Evolutionary conservation across 2,113 vertebrate genomes (phyloP).

Genomic region (Antechinus stuartii): DNA sequence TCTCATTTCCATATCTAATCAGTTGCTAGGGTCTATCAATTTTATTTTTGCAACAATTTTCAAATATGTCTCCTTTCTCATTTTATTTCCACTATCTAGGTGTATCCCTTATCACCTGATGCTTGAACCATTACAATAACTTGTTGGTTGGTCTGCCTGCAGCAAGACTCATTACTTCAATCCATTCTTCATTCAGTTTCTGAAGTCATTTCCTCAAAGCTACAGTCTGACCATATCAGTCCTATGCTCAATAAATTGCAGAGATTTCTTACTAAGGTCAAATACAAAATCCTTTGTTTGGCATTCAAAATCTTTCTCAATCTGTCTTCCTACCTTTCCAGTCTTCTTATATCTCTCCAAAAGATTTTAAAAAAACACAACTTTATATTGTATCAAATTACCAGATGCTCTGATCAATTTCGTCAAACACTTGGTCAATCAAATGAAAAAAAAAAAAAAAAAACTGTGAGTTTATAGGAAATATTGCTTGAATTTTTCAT

Average conservation of each 20-base stretch:
- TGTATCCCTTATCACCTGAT: neutral
- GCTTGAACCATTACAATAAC: neutral
- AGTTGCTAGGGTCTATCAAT: neutral
- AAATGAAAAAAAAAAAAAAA: neutral
- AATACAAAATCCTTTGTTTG: neutral
- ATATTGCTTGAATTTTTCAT: neutral
- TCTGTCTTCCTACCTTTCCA: neutral
- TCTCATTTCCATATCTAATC: neutral
- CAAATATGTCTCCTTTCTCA: neutral
- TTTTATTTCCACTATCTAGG: neutral
- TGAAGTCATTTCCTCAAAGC: neutral
- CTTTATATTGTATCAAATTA: neutral
- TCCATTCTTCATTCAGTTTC: neutral
- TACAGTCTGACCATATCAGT: neutral
- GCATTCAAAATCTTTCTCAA: neutral
- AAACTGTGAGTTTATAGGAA: neutral
- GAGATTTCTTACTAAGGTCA: neutral
- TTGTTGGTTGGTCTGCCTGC: neutral
- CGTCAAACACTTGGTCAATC: neutral
- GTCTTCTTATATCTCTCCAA: neutral
- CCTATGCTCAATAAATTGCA: neutral
- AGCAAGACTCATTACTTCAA: neutral
- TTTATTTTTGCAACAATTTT: neutral
- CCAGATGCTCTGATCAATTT: neutral
- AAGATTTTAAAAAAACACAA: neutral